Evolutionary conservation across 2,113 vertebrate species (phyloP), one percentile per base, ranked within the genome.

Genomic region (Nerophis lumbriciformis): DNA sequence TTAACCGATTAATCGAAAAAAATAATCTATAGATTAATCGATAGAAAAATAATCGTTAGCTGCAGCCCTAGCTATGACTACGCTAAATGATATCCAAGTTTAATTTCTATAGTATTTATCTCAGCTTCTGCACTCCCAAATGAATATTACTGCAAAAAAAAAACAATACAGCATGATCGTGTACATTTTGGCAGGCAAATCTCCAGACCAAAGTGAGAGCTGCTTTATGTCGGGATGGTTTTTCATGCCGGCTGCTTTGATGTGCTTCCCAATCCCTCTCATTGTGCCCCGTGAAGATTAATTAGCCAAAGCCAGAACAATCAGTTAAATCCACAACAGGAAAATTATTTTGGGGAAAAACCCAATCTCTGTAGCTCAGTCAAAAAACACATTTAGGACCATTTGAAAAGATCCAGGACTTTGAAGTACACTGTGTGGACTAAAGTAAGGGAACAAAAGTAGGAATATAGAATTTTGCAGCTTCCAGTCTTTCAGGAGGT

Each of bases 321-420:
- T 91, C 88, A 81, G 83, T 87, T 83, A 87, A 90, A 88, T 88
- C 84, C 89, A 86, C 84, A 89, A 88, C 86, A 87, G 86, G 85
- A 88, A 88, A 87, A 90, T 89, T 85, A 89, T 89, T 91, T 90
- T 89, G 81, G 80, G 80, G 73, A 79, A 88, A 86, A 85, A 80
- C 76, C 28, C 80, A 83, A 81, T 88, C 72, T 72, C 77, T 48
- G 38, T 59, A 39, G 62, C 76, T 58, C 76, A 3, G 9, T 45
- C 42, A 45, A 45, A 45, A 45, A 45, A 9, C 12, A 28, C 28
- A 28, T 28, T 45, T 11, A 45, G 4, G 42, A 45, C 42, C 65
- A 58, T 77, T 85, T 71, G 59, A 78, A 78, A 80, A 12, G 10
- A 45, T 11, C 12, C 42, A 9, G 42, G 42, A 45, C 42, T 45